Base-by-base conservation (phyloP, 2,888 invertebrate species). In the Cataglyphis rosenhaueri region DNA sequence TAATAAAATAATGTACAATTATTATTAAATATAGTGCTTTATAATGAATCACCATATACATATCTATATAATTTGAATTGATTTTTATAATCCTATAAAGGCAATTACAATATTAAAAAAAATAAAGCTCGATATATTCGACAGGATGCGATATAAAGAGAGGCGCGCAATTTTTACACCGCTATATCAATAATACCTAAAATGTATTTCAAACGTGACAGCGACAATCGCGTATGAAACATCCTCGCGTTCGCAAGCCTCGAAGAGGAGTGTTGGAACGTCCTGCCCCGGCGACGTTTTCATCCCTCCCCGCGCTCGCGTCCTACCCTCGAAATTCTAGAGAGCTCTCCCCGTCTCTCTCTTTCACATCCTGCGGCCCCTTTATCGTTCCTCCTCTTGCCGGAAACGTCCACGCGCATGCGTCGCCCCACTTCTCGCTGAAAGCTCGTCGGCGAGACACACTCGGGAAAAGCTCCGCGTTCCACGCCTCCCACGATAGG, bases 401-500 rank as follows among this genome's bases (percentile, higher is more conserved):
- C 78, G 74, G 78, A 85, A 85, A 87, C 87, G 86, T 87, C 79
- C 15, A 44, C 71, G 88, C 87, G 89, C 87, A 86, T 86, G 81
- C 64, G 84, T 83, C 81, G 75, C 85, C 89, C 89, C 86, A 88
- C 89, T 86, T 86, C 85, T 74, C 75, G 83, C 15, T 52, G 79
- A 82, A 86, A 88, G 85, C 86, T 81, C 84, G 81, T 38, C 79
- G 84, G 75, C 82, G 74, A 75, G 81, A 68, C 55, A 85, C 83
- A 79, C 84, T 55, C 52, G 85, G 83, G 87, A 87, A 90, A 91
- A 91, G 91, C 92, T 89, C 90, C 91, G 75, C 89, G 89, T 89
- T 93, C 92, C 92, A 93, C 92, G 92, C 92, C 92, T 92, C 91
- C 92, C 86, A 87, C 89, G 90, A 91, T 92, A 92, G 92, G 92